Evolutionary conservation across 2,113 vertebrate species (phyloP), one percentile per base, ranked within the genome.

Genomic region (Accipiter cooperii): DNA sequence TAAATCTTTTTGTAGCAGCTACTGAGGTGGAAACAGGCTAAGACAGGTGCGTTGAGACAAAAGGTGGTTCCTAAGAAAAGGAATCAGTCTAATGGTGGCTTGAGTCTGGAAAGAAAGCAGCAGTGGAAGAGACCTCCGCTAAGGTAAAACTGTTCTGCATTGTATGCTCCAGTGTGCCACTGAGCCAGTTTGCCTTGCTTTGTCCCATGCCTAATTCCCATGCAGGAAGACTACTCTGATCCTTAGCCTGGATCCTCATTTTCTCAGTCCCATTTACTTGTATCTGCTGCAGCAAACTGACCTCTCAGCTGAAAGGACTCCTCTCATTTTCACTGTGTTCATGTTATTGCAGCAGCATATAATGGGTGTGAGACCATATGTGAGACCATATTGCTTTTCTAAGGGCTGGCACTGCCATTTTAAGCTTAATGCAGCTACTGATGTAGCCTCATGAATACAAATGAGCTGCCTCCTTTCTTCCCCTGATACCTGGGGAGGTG

Each of bases 131-230:
- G 46, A 13, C n/a, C 36, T 54, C 14, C 19, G 1, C 18, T 10
- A 8, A 34, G 52, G 64, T 13, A 17, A 31, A 19, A 24, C 14
- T 21, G 26, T 28, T 54, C 44, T 63, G 75, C 13, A 9, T 7
- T 3, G 1, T 12, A 2, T 17, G 18, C 51, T 33, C 34, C 28
- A 10, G 8, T 6, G 60, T 42, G 51, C 40, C 20, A 0, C 73
- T n/a, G 64, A 25, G 8, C 34, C 4, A 3, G 5, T 8, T 10
- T 20, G 57, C 6, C 28, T 34, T 38, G 70, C 44, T 40, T 18
- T 47, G 17, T 34, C 46, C 51, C 22, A 2, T 2, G 5, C 31
- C 46, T 29, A 10, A 38, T 68, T 61, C 52, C 81, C n/a, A 5
- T 16, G 34, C 71, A 29, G 63, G 55, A 44, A 64, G 28, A 12